Evolutionary conservation across 2,113 vertebrate genomes (phyloP), one percentile per base, ranked within the genome.

Genomic region (Boulengeromyrus knoepffleri): DNA sequence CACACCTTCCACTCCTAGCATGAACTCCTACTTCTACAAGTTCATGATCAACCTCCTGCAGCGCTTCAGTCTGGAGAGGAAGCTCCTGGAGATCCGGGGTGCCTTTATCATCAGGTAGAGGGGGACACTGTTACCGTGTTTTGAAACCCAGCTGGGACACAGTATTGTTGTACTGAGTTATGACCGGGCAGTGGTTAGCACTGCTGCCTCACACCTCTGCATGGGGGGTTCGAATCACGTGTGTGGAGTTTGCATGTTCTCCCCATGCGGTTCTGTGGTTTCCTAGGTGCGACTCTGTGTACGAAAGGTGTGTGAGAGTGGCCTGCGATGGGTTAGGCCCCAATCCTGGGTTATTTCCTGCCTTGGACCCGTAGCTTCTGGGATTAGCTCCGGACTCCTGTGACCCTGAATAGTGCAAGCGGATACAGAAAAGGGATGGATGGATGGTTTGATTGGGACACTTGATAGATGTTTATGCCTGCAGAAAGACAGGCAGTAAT

Each of bases 21-120:
- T 99, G 98, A 99, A 99, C 94, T 99, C 98, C 24, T 99, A 99
- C 93, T 99, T 99, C 92, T 98, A 99, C 93, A 99, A 99, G 94
- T 99, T 99, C 94, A 99, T 99, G 98, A 98, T 99, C 94, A 99
- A 99, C 95, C 95, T 99, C 66, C 96, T 99, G 91, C 98, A 97
- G 93, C 96, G 97, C 85, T 98, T 99, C 95, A 99, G 98, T 93
- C 96, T 96, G 0, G 99, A 99, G 92, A 95, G 97, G 91, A 99
- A 97, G 92, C 97, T 99, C 42, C 96, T 99, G 95, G 98, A 99
- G 92, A 94, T 83, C 77, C 95, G 98, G 93, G 99, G 98, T 52
- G 97, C 97, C 4, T 99, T 99, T 94, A 99, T 99, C 92, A 99
- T 99, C 96, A 97, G 97, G 97, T 97, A 83, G 87, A 4, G 46